phyloP scores from a whole-genome alignment of 1,140 invertebrate genomes.

The Drosophila lowei region DNA sequence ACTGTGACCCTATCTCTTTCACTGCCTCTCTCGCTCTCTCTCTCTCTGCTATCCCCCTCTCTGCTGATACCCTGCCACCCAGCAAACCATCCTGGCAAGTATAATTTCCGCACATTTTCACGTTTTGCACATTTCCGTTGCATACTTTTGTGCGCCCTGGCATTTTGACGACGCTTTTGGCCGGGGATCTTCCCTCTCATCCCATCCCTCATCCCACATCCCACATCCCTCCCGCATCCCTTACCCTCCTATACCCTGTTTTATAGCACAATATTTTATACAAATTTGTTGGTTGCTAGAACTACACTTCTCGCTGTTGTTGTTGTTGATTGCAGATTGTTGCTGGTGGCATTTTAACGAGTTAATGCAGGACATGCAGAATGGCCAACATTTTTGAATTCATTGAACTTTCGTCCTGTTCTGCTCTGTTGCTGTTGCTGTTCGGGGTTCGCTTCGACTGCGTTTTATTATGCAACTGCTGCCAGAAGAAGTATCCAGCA shows the following conservation, averaged over 20 bases:
- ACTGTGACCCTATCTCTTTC: slow-evolving; percentile 10
- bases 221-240: too few species aligned
- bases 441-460: slow-evolving; percentile 1
- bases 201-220: too few species aligned
- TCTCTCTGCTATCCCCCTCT: not conserved
- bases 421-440: slow-evolving; percentile 7
- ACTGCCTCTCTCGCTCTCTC: not conserved
- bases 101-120: slow-evolving; percentile 81
- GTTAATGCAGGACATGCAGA: slow-evolving; percentile 80
- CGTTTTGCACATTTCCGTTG: slow-evolving; percentile 78
- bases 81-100: slow-evolving; percentile 37
- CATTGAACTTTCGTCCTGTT: slow-evolving; percentile 69
- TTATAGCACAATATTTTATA: slow-evolving; percentile 68
- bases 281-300: slow-evolving; percentile 64
- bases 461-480: not conserved
- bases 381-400: slow-evolving; percentile 73
- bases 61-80: slow-evolving; percentile 15
- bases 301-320: slow-evolving; percentile 32
- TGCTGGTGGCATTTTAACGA: slow-evolving; percentile 71
- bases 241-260: not conserved
- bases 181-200: slow-evolving; percentile 16
- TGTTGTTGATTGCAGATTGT: not conserved
- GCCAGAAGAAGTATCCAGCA: too few species aligned
- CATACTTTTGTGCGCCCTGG: slow-evolving; percentile 73
- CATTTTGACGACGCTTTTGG: slow-evolving; percentile 69